Evolutionary conservation across 2,797 vertebrate species (phyloP).

Genomic region (Chelon auratus): DNA sequence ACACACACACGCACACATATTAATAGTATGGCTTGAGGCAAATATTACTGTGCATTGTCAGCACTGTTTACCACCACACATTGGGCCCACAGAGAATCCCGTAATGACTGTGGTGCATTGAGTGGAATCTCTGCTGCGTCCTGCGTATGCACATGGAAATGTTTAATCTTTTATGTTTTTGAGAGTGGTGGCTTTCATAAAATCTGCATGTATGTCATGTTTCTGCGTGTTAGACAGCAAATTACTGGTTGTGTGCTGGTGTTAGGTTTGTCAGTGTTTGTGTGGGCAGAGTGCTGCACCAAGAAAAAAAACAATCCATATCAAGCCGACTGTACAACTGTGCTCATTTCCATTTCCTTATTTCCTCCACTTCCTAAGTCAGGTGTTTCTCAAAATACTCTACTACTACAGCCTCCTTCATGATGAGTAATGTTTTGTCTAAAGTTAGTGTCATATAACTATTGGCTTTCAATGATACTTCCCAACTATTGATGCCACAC

Average conservation of each 20-base stretch:
- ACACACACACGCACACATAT: constrained; percentile 24
- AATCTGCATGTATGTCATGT: constrained; percentile 36
- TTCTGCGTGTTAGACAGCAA: constrained; percentile 9
- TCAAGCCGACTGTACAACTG: constrained; percentile 29
- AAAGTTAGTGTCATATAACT: constrained; percentile 2
- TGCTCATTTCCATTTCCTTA: neutral
- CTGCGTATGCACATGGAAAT: constrained; percentile 28
- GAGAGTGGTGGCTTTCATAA: constrained; percentile 28
- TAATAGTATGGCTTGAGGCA: constrained; percentile 44
- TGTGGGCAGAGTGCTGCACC: constrained; percentile 9
- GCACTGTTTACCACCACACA: constrained; percentile 55
- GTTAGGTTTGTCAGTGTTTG: constrained; percentile 20
- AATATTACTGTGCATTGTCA: constrained; percentile 50
- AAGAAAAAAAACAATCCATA: constrained; percentile 1
- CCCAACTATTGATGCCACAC: constrained; percentile 2
- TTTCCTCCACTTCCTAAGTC: constrained; percentile 6
- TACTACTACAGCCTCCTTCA: neutral
- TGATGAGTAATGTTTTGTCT: constrained; percentile 6
- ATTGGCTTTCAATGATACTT: constrained; percentile 30
- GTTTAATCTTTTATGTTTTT: constrained; percentile 36
- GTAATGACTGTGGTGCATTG: constrained; percentile 33
- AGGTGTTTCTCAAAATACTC: no score
- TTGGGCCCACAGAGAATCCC: constrained; percentile 38
- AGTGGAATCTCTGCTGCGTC: constrained; percentile 3
- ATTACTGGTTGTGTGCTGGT: constrained; percentile 14